phyloP scores from a whole-genome alignment of 2,888 invertebrate genomes.

The Ischnus inquisitorius region DNA sequence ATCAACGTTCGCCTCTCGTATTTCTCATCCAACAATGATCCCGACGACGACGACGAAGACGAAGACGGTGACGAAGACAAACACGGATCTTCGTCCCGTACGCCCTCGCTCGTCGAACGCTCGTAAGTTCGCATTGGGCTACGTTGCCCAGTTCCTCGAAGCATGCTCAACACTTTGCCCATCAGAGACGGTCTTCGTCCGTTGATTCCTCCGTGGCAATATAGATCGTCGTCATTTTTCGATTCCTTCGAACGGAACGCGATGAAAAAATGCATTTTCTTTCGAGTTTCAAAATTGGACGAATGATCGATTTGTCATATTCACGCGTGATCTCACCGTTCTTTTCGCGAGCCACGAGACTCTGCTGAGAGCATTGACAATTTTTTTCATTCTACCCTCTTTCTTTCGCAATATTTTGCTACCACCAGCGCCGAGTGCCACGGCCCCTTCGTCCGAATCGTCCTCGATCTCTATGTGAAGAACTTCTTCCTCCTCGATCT shows the following conservation, averaged over 20 bases:
- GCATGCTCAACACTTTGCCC: constrained; percentile 73
- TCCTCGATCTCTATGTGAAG: constrained; percentile 76
- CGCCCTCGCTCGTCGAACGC: constrained; percentile 51
- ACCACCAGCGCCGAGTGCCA: constrained; percentile 61
- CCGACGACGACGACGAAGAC: constrained; percentile 69
- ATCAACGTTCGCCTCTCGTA: constrained; percentile 41
- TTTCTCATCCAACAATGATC: constrained; percentile 57
- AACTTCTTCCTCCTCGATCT: constrained; percentile 76
- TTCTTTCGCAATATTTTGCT: constrained; percentile 68
- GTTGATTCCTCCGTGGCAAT: constrained; percentile 35
- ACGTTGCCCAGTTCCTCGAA: constrained; percentile 60
- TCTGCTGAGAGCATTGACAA: constrained; percentile 73
- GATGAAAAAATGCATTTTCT: neutral
- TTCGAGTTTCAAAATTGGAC: neutral
- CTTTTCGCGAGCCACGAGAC: constrained; percentile 75
- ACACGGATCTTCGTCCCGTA: constrained; percentile 50
- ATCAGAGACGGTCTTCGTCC: constrained; percentile 71
- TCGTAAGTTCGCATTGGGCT: constrained; percentile 54
- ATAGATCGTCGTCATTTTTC: constrained; percentile 23
- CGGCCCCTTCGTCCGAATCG: constrained; percentile 64
- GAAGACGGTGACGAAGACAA: constrained; percentile 69
- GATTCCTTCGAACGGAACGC: neutral
- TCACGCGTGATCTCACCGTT: constrained; percentile 61
- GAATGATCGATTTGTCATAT: too few relatives aligned
- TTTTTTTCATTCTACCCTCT: constrained; percentile 72